Percentiles rank a stretch among this genome's conserved stretches.
Evolutionary conservation across 2,113 vertebrate species (phyloP).

Genomic region (Microcebus lehilahytsara): DNA sequence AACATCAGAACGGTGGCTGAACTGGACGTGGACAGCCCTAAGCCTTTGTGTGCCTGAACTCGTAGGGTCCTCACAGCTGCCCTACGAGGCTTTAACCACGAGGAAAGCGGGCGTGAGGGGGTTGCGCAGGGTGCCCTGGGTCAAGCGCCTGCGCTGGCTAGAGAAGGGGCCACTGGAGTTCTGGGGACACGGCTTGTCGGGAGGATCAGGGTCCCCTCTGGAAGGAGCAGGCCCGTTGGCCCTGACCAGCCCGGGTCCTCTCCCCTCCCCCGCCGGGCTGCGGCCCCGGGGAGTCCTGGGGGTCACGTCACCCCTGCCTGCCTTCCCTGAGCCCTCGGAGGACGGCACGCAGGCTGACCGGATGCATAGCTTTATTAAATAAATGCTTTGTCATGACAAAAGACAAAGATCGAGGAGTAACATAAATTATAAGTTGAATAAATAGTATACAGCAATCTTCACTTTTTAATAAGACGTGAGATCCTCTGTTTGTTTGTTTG

Average conservation of each 20-base stretch:
- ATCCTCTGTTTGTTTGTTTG: constrained; percentile 85
- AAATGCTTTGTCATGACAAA: constrained; percentile 99
- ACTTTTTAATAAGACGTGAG: constrained; percentile 97
- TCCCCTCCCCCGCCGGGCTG: not conserved
- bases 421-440: constrained; percentile 99
- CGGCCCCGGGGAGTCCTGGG: not conserved
- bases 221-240: not conserved
- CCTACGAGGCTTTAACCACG: not conserved
- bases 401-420: constrained; percentile 99
- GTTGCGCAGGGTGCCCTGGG: not conserved
- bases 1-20: accelerated
- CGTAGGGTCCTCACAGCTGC: not conserved
- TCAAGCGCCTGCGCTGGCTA: accelerated
- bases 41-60: accelerated
- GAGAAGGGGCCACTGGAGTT: not conserved
- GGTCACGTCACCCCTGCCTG: not conserved
- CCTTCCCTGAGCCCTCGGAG: constrained; percentile 63
- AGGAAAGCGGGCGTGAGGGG: not conserved
- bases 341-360: constrained; percentile 85
- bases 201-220: not conserved
- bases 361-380: constrained; percentile 99
- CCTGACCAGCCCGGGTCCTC: not conserved
- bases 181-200: accelerated
- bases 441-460: constrained; percentile 99
- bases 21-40: accelerated